Evolutionary conservation across 1,140 invertebrate species (phyloP).

Genomic region (Drosophila littoralis): DNA sequence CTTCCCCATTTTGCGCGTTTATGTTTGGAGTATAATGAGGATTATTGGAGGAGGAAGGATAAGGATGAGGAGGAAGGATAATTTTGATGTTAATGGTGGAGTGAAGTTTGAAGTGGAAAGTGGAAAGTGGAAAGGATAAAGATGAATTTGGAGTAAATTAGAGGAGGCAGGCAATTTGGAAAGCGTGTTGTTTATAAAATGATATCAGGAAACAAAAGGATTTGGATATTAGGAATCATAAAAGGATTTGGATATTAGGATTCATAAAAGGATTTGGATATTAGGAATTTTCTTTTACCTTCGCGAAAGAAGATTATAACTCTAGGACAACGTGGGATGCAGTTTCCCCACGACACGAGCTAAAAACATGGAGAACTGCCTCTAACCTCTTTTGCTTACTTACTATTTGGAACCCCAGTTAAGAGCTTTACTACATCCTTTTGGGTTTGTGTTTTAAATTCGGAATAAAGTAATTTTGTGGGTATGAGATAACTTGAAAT

Average conservation of each 20-base stretch:
- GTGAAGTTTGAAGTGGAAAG: constrained; percentile 60
- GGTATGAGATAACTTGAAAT: constrained; percentile 19
- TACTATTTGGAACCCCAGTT: constrained; percentile 37
- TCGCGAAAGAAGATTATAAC: constrained; percentile 25
- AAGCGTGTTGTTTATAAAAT: constrained; percentile 45
- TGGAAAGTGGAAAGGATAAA: constrained; percentile 57
- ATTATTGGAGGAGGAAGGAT: constrained; percentile 64
- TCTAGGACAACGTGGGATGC: constrained; percentile 75
- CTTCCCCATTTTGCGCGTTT: constrained; percentile 77
- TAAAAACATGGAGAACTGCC: constrained; percentile 37
- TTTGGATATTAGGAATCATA: constrained; percentile 54
- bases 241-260: constrained; percentile 53
- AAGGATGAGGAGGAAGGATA: constrained; percentile 62
- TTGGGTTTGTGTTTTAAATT: constrained; percentile 43
- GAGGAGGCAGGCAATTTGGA: constrained; percentile 62
- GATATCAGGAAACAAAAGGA: constrained; percentile 52
- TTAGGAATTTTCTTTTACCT: constrained; percentile 58
- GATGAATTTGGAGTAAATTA: constrained; percentile 65
- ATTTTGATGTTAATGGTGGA: constrained; percentile 70
- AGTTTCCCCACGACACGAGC: constrained; percentile 48
- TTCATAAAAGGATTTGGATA: constrained; percentile 45
- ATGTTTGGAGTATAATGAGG: constrained; percentile 75
- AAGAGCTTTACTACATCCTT: constrained; percentile 28
- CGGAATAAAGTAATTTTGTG: constrained; percentile 43
- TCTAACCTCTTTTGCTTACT: constrained; percentile 40